Base-by-base conservation (phyloP, 2,797 vertebrate genomes). In the Sebastes iracundus region DNA sequence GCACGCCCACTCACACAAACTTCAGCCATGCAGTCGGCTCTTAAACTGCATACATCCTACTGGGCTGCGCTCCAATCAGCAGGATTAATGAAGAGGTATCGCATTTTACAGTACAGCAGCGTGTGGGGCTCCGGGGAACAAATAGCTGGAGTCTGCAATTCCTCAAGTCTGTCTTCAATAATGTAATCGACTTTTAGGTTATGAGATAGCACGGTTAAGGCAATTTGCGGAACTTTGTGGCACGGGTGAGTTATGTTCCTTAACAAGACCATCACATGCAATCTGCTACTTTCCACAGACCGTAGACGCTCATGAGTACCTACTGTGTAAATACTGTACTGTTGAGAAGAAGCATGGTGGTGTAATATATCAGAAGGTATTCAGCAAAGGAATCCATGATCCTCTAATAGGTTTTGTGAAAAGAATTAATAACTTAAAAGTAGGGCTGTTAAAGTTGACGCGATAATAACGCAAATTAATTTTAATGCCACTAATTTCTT, bases 81-180 rank as follows among this genome's bases (percentile, higher is more conserved):
- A 88, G 88, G 93, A 95, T 95, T 94, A 94, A 95, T 95, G 92
- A 95, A 95, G 85, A 91, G 87, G 92, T 95, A 94, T 94, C 90
- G 14, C 88, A 79, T 95, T 95, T 94, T 94, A 94, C 90, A 92
- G 92, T 93, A 85, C 88, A 87, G 87, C 92, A 90, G 83, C 80
- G 55, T 87, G 90, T 77, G 64, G 76, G 63, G 82, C 89, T 92
- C 86, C 14, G 59, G 90, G 87, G 91, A 88, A 67, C 85, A 81
- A 90, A 89, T 82, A 87, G 76, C 75, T 76, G 70, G 74, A 87
- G 86, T 85, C 89, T 93, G 92, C 88, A 75, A 82, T 92, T 90
- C 68, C 65, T 95, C 90, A 91, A 88, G 83, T 91, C 91, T 94
- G 90, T 92, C 90, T 91, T 79, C 91, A 90, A 94, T 94, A 95